Evolutionary conservation across 2,113 vertebrate species (phyloP).

Genomic region (Megaptera novaeangliae): DNA sequence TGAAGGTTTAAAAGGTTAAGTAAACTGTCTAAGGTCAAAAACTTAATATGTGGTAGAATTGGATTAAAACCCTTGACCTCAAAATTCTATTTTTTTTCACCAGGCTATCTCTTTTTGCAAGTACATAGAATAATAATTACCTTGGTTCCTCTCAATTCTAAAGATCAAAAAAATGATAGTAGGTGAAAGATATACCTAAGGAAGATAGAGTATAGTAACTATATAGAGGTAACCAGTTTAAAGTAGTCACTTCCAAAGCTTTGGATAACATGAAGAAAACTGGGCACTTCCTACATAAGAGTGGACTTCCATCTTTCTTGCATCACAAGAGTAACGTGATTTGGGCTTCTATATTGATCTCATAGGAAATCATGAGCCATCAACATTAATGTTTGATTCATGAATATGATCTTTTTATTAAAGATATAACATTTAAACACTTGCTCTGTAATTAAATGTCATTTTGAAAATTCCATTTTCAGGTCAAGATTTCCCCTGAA

Average conservation of each 20-base stretch:
- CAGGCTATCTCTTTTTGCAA: neutral
- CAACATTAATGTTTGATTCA: neutral
- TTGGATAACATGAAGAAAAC: neutral
- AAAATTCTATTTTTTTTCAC: neutral
- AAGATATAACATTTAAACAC: neutral
- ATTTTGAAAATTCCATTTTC: neutral
- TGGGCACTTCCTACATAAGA: neutral
- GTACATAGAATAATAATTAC: neutral
- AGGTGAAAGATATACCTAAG: neutral
- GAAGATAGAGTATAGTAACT: neutral
- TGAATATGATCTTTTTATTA: constrained; percentile 2
- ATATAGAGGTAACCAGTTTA: neutral
- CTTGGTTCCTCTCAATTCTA: neutral
- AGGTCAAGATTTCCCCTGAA: neutral
- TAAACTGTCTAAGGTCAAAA: neutral
- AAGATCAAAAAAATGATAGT: neutral
- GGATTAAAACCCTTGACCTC: neutral
- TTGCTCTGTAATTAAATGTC: neutral
- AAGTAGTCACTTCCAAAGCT: neutral
- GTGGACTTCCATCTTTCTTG: neutral
- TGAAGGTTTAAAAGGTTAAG: neutral
- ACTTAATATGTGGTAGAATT: neutral
- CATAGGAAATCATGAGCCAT: neutral
- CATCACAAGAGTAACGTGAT: neutral
- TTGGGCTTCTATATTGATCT: neutral